Evolutionary conservation across 2,797 vertebrate species (phyloP), one percentile per base, ranked within the genome.

Genomic region (Rhabdophis nuchalis): DNA sequence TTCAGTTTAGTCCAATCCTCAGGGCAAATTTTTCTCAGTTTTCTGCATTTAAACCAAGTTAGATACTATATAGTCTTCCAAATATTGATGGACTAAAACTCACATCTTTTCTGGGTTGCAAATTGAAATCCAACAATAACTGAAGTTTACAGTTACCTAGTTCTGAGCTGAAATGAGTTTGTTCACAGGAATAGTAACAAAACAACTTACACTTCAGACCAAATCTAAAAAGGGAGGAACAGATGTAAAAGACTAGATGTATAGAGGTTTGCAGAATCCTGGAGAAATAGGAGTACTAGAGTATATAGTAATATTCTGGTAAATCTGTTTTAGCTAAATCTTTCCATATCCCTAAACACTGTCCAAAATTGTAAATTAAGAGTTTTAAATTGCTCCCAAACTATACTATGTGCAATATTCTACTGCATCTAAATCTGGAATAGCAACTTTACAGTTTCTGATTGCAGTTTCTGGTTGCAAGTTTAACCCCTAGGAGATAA

Each of bases 401-500:
- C 32, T 11, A 64, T 32, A 85, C 25, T 1, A 27, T 32, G 18
- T 41, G 6, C 41, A 85, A 85, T 27, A 86, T 89, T 53, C 41
- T 53, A 52, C 85, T 53, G 1, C 11, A 27, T 36, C 23, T 10
- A 12, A 60, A 53, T 87, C 46, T 46, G 32, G 64, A 58, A 58
- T 53, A 72, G 25, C 64, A 86, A 20, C 57, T 86, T 89, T 86
- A 64, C 88, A 87, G 46, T 87, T 92, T 82, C 86, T 88, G 41
- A 9, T 89, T 86, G 56, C 88, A 87, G 46, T 87, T 92, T 82
- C 86, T 88, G 41, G 13, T 92, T 60, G 64, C 85, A 90, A 82
- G 64, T 77, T 29, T 87, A n/a, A 90, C 56, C 64, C 89, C 68
- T 90, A 82, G 77, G 86, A 93, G 89, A 90, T n/a, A 53, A 36